These are phyloP conservation scores for Rhabdophis nuchalis DNA, from an alignment of 2,797 vertebrate genomes.

Conservation along the genomic window DNA sequence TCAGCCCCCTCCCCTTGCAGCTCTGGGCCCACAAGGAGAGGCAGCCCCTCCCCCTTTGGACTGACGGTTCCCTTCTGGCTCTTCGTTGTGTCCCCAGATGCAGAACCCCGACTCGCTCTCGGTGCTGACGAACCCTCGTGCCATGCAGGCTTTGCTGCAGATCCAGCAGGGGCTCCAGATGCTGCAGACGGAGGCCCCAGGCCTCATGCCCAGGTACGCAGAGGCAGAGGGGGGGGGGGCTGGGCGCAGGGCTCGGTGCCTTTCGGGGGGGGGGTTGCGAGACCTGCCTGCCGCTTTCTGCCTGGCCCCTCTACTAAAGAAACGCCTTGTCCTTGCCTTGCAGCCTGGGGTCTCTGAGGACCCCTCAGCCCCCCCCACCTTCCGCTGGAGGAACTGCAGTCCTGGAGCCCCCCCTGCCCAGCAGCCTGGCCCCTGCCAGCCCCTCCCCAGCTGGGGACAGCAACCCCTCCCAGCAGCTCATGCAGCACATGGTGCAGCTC, in stretches of 20 bases:
- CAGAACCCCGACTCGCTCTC: conserved; percentile 97
- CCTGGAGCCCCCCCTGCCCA: conserved; percentile 77
- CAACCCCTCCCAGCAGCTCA: conserved; percentile 86
- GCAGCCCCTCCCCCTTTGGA: fast-evolving
- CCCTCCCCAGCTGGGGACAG: conserved; percentile 80
- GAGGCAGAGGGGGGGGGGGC: fast-evolving
- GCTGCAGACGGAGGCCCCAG: conserved; percentile 93
- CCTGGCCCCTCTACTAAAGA: background rate
- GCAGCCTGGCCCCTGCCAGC: conserved; percentile 62
- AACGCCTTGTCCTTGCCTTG: background rate
- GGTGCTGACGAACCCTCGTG: conserved; percentile 93
- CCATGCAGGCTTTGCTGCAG: conserved; percentile 98
- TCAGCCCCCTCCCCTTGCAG: background rate
- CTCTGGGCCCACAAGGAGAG: background rate
- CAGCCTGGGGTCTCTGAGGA: conserved; percentile 84
- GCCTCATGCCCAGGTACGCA: conserved; percentile 89
- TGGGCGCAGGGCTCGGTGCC: no score
- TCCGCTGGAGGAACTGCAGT: conserved; percentile 72
- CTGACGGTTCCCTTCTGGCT: background rate
- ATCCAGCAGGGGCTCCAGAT: conserved; percentile 98
- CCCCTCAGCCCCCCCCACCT: conserved; percentile 69
- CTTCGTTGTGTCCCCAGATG: conserved; percentile 76
- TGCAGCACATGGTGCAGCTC: conserved; percentile 99
- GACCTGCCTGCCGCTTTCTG: no score
- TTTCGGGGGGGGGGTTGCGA: no score